Evolutionary conservation across 2,113 vertebrate species (phyloP).

Genomic region (Pelusios castaneus): DNA sequence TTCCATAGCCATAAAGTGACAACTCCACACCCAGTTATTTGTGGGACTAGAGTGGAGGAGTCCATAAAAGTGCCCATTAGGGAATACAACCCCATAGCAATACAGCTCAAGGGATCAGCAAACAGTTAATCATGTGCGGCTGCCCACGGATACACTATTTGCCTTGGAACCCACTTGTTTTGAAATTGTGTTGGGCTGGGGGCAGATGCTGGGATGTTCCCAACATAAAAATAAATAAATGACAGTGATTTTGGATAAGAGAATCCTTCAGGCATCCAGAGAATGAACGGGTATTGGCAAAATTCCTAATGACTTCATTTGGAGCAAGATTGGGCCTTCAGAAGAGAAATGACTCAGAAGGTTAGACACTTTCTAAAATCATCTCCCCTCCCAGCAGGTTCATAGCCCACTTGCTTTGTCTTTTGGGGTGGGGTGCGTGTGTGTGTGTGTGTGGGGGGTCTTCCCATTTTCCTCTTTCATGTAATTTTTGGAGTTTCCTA

Average conservation of each 20-base stretch:
- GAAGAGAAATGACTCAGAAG: neutral
- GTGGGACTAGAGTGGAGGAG: fast-evolving
- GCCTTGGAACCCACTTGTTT: neutral
- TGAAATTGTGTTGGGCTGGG: fast-evolving
- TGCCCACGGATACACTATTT: fast-evolving
- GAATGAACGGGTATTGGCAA: neutral
- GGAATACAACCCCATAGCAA: neutral
- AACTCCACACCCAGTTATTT: neutral
- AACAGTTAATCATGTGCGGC: fast-evolving
- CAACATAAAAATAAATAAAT: fast-evolving
- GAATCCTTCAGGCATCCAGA: neutral
- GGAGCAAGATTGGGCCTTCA: neutral
- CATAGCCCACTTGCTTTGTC: slow-evolving; percentile 32
- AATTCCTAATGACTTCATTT: fast-evolving
- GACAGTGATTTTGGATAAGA: neutral
- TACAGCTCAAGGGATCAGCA: neutral
- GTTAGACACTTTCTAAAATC: neutral
- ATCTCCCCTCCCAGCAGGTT: slow-evolving; percentile 37
- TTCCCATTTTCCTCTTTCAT: slow-evolving; percentile 14
- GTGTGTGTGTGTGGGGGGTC: too few relatives aligned
- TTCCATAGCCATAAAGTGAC: neutral
- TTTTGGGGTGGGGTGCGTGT: neutral
- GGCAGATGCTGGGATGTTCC: neutral
- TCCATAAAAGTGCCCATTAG: neutral
- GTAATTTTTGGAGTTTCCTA: slow-evolving; percentile 15